phyloP scores from a whole-genome alignment of 2,797 vertebrate species.

The Sebastes miniatus region DNA sequence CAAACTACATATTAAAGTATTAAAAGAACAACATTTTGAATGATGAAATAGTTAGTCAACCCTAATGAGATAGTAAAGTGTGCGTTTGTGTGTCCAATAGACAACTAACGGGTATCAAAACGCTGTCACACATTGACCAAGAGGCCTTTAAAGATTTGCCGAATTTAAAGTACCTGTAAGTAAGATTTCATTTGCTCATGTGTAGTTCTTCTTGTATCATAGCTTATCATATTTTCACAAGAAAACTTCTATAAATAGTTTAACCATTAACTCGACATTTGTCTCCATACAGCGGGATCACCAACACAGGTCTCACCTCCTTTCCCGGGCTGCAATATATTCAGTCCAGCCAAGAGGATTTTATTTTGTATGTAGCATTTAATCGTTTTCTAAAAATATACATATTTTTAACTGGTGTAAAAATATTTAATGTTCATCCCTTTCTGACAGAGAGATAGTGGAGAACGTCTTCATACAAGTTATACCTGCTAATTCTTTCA shows the following conservation, averaged over 20 bases:
- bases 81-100: slow-evolving; percentile 66
- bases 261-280: background rate
- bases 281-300: slow-evolving; percentile 83
- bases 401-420: background rate
- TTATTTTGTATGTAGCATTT: slow-evolving; percentile 85
- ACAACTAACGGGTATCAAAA: slow-evolving; percentile 86
- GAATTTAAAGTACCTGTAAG: slow-evolving; percentile 89
- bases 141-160: slow-evolving; percentile 88
- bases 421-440: background rate
- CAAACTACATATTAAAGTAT: too few species aligned
- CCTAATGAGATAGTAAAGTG: background rate
- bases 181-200: slow-evolving; percentile 37
- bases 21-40: background rate
- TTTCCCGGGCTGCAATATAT: slow-evolving; percentile 86
- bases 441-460: slow-evolving; percentile 58
- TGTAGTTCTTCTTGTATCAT: background rate
- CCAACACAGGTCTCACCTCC: slow-evolving; percentile 86
- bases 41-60: too few species aligned
- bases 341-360: slow-evolving; percentile 82
- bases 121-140: slow-evolving; percentile 82
- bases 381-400: background rate
- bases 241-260: background rate
- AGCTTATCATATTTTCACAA: background rate
- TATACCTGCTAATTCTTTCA: slow-evolving; percentile 86
- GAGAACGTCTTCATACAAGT: slow-evolving; percentile 76